Evolutionary conservation across 2,888 invertebrate genomes (phyloP), one percentile per base, ranked within the genome.

Genomic region (Caenorhabditis sinica): DNA sequence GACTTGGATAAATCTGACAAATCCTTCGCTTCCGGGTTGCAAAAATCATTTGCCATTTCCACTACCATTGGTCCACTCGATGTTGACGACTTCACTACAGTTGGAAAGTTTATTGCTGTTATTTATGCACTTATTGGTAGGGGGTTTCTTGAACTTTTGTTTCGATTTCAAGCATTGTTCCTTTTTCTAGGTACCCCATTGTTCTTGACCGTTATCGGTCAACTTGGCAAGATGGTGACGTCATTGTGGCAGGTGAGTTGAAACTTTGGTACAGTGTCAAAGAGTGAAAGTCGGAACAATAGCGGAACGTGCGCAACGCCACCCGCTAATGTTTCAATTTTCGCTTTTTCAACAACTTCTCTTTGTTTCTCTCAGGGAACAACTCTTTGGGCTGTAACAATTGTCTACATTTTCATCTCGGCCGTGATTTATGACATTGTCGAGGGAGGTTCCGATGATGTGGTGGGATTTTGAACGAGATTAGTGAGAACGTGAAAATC

Each of bases 41-140:
- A 88, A 51, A 88, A 90, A 71, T 86, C 90, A 0, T 91, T 91
- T 68, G 83, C 85, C 1, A 82, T 91, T 33, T 83, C 90, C 9
- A 89, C 91, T 6, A 91, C 91, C 1, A 91, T 91, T 30, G 91
- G 91, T 87, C 88, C 89, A 15, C 72, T 91, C 23, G 90, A 91
- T 65, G 86, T 86, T 28, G 89, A 90, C 58, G 91, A 89, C 9
- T 87, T 90, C 71, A 86, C 89, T 9, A 79, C 85, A 6, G 49
- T 76, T 20, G 89, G 88, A 23, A 91, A 91, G 74, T 65, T 91
- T 1, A 89, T 91, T 74, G 89, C 89, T 11, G 88, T 91, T 60
- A 17, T 89, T 15, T 91, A 90, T 72, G 83, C 90, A 5, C 71
- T 90, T 11, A 85, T 91, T 43, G 91, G 89, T 86, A 72, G 13